Conservation (phyloP, 2,113 vertebrate species). For the Aegypius monachus region DNA sequence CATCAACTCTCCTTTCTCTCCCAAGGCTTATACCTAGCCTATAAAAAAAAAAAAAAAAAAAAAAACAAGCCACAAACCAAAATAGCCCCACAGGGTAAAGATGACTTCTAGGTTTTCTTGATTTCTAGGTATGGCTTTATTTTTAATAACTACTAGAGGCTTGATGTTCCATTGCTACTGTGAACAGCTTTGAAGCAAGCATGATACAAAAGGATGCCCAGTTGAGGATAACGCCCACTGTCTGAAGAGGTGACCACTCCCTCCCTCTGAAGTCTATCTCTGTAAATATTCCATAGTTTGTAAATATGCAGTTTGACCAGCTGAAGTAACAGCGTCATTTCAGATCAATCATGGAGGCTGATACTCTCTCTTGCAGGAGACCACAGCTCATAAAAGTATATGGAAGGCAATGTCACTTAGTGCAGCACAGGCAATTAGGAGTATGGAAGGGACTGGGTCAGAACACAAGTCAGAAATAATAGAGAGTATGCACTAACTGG, state of each 20-base stretch:
- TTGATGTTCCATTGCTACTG: neutral
- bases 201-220: neutral
- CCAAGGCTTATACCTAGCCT: neutral
- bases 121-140: neutral
- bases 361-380: neutral
- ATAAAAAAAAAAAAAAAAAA: no score
- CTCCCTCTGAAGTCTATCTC: neutral
- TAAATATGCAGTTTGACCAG: conserved; percentile 16
- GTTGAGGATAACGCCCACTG: neutral
- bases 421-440: conserved; percentile 51
- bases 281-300: neutral
- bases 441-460: conserved; percentile 63
- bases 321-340: conserved; percentile 48
- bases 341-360: neutral
- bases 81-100: neutral
- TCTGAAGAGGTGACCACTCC: neutral
- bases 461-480: conserved; percentile 69
- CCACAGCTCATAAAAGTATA: neutral
- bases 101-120: neutral
- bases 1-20: neutral
- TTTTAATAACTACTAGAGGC: neutral
- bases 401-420: conserved; percentile 36
- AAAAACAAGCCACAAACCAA: neutral
- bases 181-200: neutral
- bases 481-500: conserved; percentile 59